Evolutionary conservation across 1,140 invertebrate genomes (phyloP), one percentile per base, ranked within the genome.

Genomic region (Bemisia tabaci): DNA sequence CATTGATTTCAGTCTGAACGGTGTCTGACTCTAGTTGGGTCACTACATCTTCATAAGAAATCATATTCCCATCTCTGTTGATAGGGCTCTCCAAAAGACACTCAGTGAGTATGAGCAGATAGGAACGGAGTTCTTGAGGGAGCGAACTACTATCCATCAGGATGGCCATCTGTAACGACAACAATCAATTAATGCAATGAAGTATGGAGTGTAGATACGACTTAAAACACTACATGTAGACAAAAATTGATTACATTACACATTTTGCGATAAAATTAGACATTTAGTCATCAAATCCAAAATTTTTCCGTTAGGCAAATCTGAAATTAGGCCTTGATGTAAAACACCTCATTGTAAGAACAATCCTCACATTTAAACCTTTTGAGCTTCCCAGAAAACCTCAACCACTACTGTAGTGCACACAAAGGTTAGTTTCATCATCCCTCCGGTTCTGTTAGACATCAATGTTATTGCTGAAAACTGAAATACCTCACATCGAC

Each of bases 41-140:
- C n/a, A 94, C 85, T 25, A 94, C 82, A 12, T 87, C 80, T 73
- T 91, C 86, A 75, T 90, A 85, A 0, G 84, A 80, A 2, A 88
- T 78, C 2, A 86, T 68, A 73, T 78, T 75, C 59, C 76, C 78
- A 72, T 84, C 82, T 67, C 83, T 77, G 63, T 77, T 72, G 23
- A 89, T 77, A 12, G 86, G 83, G 59, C 82, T 82, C 75, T 89
- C 90, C 61, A 84, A 81, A 25, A 94, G 73, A 1, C 83, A 80
- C 76, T 90, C 87, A 63, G 88, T 75, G 65, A 87, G 82, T 12
- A 94, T 75, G 0, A 87, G 86, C 26, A 93, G 78, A 77, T 90
- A 94, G 62, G 82, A 80, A 67, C 87, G 82, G 23, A 83, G 78
- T 2, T 83, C 75, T 67, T 77, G 72, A 1, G 83, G 77, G 22